A percentile compares a stretch with the other conserved stretches of the same genome.
Conservation (phyloP, 2,888 invertebrate genomes). For the Tetranychus truncatus region DNA sequence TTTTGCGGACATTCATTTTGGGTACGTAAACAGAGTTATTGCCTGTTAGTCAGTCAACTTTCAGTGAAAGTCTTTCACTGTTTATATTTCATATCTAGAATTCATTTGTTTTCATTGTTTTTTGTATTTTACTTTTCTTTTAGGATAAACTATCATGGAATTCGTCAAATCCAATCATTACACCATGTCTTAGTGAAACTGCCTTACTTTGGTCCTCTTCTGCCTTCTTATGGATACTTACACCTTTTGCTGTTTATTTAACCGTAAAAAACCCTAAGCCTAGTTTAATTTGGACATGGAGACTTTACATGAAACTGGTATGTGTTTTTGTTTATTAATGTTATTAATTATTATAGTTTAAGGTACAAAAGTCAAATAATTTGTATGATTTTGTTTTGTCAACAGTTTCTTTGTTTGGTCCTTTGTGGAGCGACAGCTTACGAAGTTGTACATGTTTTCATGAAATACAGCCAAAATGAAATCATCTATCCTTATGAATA, state of each 20-base stretch:
- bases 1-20: neutral
- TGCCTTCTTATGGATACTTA: neutral
- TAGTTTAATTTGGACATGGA: neutral
- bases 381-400: neutral
- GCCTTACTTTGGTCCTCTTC: neutral
- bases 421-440: neutral
- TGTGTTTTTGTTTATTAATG: no score
- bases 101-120: neutral
- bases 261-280: neutral
- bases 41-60: neutral
- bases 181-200: neutral
- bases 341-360: no score
- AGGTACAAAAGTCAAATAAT: no score
- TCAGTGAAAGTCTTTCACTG: no score
- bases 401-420: neutral
- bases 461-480: neutral
- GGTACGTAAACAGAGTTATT: neutral
- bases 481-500: neutral
- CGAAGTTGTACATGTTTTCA: neutral
- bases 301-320: neutral
- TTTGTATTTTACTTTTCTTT: neutral
- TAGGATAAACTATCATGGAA: neutral
- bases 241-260: neutral
- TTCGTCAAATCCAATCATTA: neutral
- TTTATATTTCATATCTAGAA: neutral